These are phyloP conservation scores for Anagyrus pseudococci DNA, from an alignment of 2,888 invertebrate genomes.

Conservation along the genomic window DNA sequence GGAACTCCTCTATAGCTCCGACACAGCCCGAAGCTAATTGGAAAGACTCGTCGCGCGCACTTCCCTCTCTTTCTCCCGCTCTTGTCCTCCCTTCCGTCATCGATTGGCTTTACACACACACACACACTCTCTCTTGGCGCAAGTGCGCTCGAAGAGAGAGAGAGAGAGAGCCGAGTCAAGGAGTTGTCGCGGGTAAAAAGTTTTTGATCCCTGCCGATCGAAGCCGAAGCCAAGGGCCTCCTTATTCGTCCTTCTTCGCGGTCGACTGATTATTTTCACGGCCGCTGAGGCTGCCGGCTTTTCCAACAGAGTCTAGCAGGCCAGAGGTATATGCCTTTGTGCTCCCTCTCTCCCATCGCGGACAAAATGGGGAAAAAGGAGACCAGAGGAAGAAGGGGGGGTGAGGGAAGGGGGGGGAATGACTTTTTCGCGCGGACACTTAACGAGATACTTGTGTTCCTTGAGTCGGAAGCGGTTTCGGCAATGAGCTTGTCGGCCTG, in stretches of 20 bases:
- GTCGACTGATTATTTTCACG: constrained; percentile 46
- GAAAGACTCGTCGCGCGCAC: constrained; percentile 47
- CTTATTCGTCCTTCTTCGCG: constrained; percentile 35
- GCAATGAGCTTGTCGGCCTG: constrained; percentile 2
- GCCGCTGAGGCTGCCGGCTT: constrained; percentile 13
- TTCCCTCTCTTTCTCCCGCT: constrained; percentile 7
- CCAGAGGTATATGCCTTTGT: background rate
- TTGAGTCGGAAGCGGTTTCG: constrained; percentile 22
- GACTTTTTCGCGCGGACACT: constrained; percentile 29
- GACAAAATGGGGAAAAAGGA: background rate
- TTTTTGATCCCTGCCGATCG: constrained; percentile 40
- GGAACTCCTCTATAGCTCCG: constrained; percentile 43
- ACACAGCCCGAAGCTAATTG: constrained; percentile 44
- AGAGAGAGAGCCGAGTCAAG: background rate
- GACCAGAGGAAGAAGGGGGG: background rate
- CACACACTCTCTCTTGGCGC: background rate
- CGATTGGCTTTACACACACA: no score
- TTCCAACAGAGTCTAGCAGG: constrained; percentile 15
- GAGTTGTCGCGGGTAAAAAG: constrained; percentile 23
- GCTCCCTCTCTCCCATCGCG: background rate
- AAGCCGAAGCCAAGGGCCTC: constrained; percentile 23
- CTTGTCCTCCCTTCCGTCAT: background rate
- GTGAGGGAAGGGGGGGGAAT: background rate
- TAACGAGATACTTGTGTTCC: constrained; percentile 28
- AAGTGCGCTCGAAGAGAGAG: background rate